Base-by-base conservation (phyloP, 2,113 vertebrate genomes). In the Chamaetylas fuelleborni region DNA sequence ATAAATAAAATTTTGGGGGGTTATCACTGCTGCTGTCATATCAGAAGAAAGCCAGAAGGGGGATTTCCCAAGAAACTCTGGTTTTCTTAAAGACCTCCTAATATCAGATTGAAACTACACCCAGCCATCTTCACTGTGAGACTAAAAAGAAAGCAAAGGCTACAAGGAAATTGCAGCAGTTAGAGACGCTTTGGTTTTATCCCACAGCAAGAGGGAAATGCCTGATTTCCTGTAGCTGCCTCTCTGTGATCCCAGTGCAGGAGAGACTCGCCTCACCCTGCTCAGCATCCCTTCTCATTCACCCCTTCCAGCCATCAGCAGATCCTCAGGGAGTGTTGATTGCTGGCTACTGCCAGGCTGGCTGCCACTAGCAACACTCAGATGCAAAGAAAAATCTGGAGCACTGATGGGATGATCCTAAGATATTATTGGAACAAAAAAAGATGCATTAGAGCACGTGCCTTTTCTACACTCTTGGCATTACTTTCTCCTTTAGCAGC, bases 381-480 rank as follows among this genome's bases (percentile, higher is more conserved):
- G 31, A 50, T 17, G 45, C 43, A 56, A 29, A 84, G 40, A 61
- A 31, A 50, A 50, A 86, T 51, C 14, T 9, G 69, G 34, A 78
- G 43, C 12, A 13, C 61, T 56, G 48, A 57, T 58, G 40, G 50
- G 14, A 16, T 26, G 50, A 50, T 22, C 31, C 51, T 26, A 19
- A 19, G 54, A 45, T 48, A 67, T 47, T 87, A 71, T 7, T 66
- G 29, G 69, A 34, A 80, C 9, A 26, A 50, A 5, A 77, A 38
- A 62, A n/a, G 31, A 8, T 1, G 3, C 8, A 65, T 77, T 51
- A 9, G 24, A 43, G 36, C 8, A 60, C 1, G 0, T 25, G 7
- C 16, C 14, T 54, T n/a, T 15, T 70, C n/a, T 69, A 5, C 62
- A 4, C 7, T 9, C 22, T 50, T 1, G 3, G 6, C 5, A 25